Base-by-base conservation (phyloP, 2,888 invertebrate genomes). In the Horisme vitalbata region DNA sequence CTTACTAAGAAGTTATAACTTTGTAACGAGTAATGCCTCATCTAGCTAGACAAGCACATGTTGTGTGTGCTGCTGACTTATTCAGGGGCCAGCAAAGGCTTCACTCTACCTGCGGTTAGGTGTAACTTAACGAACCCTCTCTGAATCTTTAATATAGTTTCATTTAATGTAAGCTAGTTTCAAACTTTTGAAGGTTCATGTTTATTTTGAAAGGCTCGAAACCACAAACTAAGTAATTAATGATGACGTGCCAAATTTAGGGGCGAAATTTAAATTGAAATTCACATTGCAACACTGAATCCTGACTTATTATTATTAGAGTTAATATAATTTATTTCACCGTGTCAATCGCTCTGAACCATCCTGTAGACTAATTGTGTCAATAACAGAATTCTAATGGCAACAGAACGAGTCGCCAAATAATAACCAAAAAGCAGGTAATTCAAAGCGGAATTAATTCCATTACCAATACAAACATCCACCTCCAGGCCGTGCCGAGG, bases 121-220 rank as follows among this genome's bases (percentile, higher is more conserved):
- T 82, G 83, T 83, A 87, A 86, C 82, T 83, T 85, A 86, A 84
- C 86, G 85, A 83, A 85, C 82, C 82, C 82, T 67, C 72, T 51
- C 63, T 89, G 86, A 84, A 89, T 89, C 78, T 85, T 89, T 88
- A 82, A 89, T 84, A 81, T 67, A 79, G 75, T 83, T 86, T 82
- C 83, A 76, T 85, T 87, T 87, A 88, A 86, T 83, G 78, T 72
- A 63, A 74, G 72, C 75, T 83, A 83, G 76, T 81, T 80, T 71
- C 68, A 61, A 75, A 81, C 75, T 79, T 70, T 58, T 59, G 63
- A 65, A 67, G 67, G 65, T 63, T 54, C 62, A 77, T 55, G 79
- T 80, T 83, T 79, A 72, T 78, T 80, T 75, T 75, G 66, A 68
- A 75, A 73, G 62, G 54, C 56, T 65, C 63, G 62, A 65, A 37